These are phyloP conservation scores for Lasioglossum oenotherae DNA, from an alignment of 2,888 invertebrate genomes.

Conservation along the genomic window DNA sequence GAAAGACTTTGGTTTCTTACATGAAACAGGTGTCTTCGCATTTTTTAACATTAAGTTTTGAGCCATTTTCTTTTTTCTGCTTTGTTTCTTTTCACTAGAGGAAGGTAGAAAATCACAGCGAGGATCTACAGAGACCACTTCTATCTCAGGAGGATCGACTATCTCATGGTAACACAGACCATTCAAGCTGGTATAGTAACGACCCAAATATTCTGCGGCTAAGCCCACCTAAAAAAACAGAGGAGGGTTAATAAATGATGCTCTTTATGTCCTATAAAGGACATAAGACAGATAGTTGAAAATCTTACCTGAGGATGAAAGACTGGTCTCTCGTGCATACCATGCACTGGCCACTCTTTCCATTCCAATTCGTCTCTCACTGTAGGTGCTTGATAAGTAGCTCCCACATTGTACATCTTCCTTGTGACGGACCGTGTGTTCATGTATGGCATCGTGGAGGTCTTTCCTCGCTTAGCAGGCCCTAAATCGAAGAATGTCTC, in stretches of 20 bases:
- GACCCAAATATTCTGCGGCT: slow-evolving; percentile 77
- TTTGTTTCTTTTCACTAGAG: slow-evolving; percentile 44
- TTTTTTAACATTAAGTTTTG: neutral
- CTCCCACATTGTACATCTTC: slow-evolving; percentile 80
- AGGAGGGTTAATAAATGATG: neutral
- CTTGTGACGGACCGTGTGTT: slow-evolving; percentile 81
- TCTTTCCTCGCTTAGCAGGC: slow-evolving; percentile 63
- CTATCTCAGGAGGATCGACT: slow-evolving; percentile 70
- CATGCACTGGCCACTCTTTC: slow-evolving; percentile 82
- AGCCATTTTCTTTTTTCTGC: neutral
- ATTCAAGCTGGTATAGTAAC: slow-evolving; percentile 75
- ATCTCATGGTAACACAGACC: slow-evolving; percentile 76
- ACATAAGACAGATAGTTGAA: neutral
- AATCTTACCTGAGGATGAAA: slow-evolving; percentile 78
- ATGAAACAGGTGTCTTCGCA: neutral
- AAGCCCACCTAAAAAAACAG: slow-evolving; percentile 74
- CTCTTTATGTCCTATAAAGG: neutral
- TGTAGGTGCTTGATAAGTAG: slow-evolving; percentile 79
- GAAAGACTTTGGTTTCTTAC: slow-evolving; percentile 57
- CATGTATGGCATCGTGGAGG: slow-evolving; percentile 75
- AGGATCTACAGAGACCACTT: slow-evolving; percentile 76
- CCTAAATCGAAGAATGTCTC: slow-evolving; percentile 40
- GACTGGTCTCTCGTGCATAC: slow-evolving; percentile 82
- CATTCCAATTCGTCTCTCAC: slow-evolving; percentile 75
- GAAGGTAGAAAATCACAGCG: slow-evolving; percentile 47